Evolutionary conservation across 2,113 vertebrate species (phyloP).

Genomic region (Nycticebus coucang): DNA sequence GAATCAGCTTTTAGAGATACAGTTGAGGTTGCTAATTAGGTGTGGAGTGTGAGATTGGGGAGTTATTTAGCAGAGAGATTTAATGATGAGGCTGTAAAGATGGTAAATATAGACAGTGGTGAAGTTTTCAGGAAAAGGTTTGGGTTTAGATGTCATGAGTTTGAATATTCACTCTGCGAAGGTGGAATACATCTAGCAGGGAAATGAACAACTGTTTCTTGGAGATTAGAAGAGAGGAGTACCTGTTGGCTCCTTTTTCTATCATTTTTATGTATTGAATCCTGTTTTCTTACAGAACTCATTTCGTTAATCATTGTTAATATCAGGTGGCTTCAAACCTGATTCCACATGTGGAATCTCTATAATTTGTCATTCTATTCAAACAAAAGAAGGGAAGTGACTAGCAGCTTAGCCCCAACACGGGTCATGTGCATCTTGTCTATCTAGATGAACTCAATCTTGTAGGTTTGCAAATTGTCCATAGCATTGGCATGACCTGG

Average conservation of each 20-base stretch:
- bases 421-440: neutral
- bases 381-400: neutral
- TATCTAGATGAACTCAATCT: conserved; percentile 1
- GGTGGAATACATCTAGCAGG: neutral
- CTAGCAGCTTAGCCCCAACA: neutral
- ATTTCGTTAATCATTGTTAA: neutral
- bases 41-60: neutral
- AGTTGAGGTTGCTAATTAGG: neutral
- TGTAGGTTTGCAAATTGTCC: neutral
- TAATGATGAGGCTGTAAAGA: neutral
- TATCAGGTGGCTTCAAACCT: neutral
- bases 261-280: neutral
- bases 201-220: neutral
- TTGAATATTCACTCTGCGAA: conserved; percentile 17
- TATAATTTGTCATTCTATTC: conserved; percentile 1
- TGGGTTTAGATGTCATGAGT: conserved; percentile 6
- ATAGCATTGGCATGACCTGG: neutral
- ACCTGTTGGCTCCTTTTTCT: neutral
- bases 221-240: neutral
- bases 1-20: neutral
- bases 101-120: neutral
- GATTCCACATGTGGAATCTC: neutral
- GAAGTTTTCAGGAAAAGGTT: neutral
- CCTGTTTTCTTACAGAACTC: neutral
- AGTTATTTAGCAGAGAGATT: conserved; percentile 10